Evolutionary conservation across 37 sponge, comb jelly and placozoan species (phyloP), one percentile per base, ranked within the genome.

Genomic region (Corticium candelabrum): DNA sequence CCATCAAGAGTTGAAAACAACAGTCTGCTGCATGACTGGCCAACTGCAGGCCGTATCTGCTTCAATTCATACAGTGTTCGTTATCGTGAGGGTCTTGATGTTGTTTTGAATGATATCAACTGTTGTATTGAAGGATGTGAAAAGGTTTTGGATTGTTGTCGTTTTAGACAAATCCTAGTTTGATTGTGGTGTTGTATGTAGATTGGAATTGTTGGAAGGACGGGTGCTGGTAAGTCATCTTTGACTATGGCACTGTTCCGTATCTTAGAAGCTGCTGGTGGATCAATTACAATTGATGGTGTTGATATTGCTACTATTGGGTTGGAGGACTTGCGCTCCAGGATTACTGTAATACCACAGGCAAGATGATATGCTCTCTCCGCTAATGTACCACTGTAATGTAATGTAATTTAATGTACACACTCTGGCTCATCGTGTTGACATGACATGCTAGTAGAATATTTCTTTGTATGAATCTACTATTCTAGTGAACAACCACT

Each of bases 201-300:
- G 96, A 83, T 95, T 82, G 96, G 96, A 2, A 92, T 96, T 34
- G 96, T 96, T 39, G 96, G 96, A 38, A 82, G 96, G 2, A 96
- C 99, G n/a, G 99, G 99, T 41, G 99, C 99, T 39, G 99, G 99
- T 11, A 97, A 97, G 78, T 89, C 95, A 2, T 94, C 99, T 7
- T 82, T 97, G 56, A 94, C 99, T n/a, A 83, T 97, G 35, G 90
- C 92, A 38, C 85, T 97, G 71, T 94, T 97, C 85, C 94, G 99
- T 1, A 93, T 97, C 82, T 78, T 97, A 76, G 99, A 97, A 78
- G 76, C 96, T 40, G 90, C 92, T 40, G 79, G 67, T 34, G 99
- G 99, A 2, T 15, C 70, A 30, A 91, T 97, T 37, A 30, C 74
- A 32, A 91, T 97, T 79, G 99, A 97, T 50, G 88, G 82, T 21